Evolutionary conservation across 2,888 invertebrate genomes (phyloP).

Genomic region (Hemaris fuciformis): DNA sequence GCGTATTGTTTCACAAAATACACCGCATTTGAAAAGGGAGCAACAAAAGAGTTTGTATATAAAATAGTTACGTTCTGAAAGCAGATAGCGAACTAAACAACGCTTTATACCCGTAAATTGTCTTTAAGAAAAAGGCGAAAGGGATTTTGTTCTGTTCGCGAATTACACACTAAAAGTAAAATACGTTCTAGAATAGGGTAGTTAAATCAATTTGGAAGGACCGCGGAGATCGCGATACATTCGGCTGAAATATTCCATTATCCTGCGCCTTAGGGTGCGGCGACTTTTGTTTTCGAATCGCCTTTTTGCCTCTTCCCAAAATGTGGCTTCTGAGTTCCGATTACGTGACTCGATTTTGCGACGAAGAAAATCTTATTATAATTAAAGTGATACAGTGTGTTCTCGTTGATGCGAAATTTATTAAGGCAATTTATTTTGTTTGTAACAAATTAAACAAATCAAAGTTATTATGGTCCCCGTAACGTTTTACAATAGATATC

Average conservation of each 20-base stretch:
- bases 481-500: too few relatives aligned
- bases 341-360: slow-evolving; percentile 24
- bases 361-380: not conserved
- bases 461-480: too few relatives aligned
- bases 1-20: not conserved
- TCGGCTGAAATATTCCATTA: slow-evolving; percentile 46
- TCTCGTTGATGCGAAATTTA: not conserved
- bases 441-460: too few relatives aligned
- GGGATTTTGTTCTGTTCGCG: slow-evolving; percentile 20
- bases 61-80: slow-evolving; percentile 10
- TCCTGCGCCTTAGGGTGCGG: slow-evolving; percentile 31
- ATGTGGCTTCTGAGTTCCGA: slow-evolving; percentile 27
- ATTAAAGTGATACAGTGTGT: not conserved
- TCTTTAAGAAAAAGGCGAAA: slow-evolving; percentile 28
- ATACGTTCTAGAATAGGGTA: slow-evolving; percentile 37
- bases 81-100: slow-evolving; percentile 35
- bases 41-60: not conserved
- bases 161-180: slow-evolving; percentile 36
- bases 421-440: too few relatives aligned
- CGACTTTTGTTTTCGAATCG: slow-evolving; percentile 40
- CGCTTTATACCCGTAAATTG: slow-evolving; percentile 34
- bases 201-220: slow-evolving; percentile 61
- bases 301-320: slow-evolving; percentile 25
- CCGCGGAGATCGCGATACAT: slow-evolving; percentile 49
- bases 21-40: not conserved